phyloP scores from a whole-genome alignment of 2,888 invertebrate genomes.

The Thera obeliscata region DNA sequence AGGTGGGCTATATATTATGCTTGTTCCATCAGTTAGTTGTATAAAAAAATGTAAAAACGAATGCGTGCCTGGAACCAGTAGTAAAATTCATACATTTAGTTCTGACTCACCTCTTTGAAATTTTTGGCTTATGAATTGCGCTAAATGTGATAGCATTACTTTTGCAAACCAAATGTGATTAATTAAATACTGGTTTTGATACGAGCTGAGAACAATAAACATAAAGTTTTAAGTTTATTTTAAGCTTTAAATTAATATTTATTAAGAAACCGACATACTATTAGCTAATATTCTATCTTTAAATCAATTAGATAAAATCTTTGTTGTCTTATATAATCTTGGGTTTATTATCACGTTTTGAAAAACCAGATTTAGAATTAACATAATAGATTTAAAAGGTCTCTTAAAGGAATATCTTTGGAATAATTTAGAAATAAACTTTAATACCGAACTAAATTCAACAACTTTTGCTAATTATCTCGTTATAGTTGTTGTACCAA shows the following conservation, averaged over 20 bases:
- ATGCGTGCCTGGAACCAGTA: too few species aligned
- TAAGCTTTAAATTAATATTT: background rate
- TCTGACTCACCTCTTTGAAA: background rate
- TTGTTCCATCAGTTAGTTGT: too few species aligned
- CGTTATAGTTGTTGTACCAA: too few species aligned
- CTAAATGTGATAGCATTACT: background rate
- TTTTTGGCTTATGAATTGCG: background rate
- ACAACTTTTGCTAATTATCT: too few species aligned
- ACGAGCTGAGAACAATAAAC: slow-evolving; percentile 4
- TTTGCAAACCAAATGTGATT: background rate
- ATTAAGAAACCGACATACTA: background rate
- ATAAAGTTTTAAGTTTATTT: background rate
- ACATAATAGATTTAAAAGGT: background rate
- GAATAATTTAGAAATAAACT: background rate
- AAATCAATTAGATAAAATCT: background rate
- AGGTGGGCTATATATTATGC: too few species aligned
- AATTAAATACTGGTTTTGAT: background rate
- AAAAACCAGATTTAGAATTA: background rate
- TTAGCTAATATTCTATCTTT: background rate
- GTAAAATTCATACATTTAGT: too few species aligned
- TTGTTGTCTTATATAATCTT: background rate
- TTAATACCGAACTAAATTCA: background rate
- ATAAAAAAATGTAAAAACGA: too few species aligned
- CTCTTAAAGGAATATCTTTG: background rate
- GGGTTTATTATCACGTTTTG: background rate